phyloP scores from a whole-genome alignment of 2,888 invertebrate species.

The Steinernema scapterisci region DNA sequence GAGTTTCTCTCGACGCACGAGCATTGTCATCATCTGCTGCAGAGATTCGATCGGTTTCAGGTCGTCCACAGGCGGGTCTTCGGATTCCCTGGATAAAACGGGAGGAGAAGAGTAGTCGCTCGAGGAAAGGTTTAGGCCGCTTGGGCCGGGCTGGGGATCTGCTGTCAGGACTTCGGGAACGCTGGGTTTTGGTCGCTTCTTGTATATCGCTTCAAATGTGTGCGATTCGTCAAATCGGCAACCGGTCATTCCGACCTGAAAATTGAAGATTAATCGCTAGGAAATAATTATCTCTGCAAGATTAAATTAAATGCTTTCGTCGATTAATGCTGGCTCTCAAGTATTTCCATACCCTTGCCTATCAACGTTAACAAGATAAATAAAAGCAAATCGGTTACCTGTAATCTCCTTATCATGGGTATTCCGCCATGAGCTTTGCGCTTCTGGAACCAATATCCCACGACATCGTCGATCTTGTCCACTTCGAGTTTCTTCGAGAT shows the following conservation, averaged over 20 bases:
- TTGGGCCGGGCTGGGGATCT: constrained; percentile 6
- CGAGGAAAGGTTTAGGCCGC: background rate
- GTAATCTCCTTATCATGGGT: constrained; percentile 84
- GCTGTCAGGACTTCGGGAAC: background rate
- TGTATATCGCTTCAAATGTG: background rate
- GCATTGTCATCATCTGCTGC: constrained; percentile 4
- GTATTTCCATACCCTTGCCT: too few species aligned
- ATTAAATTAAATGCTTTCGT: too few species aligned
- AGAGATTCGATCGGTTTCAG: background rate
- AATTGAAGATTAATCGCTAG: too few species aligned
- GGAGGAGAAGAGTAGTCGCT: constrained; percentile 1
- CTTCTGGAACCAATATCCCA: constrained; percentile 96
- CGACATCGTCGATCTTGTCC: constrained; percentile 77
- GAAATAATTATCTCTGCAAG: too few species aligned
- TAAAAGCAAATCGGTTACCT: too few species aligned
- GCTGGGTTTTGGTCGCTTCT: background rate
- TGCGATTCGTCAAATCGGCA: constrained; percentile 13
- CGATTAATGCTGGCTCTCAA: too few species aligned
- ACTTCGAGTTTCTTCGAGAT: constrained; percentile 41
- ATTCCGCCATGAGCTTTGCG: constrained; percentile 92
- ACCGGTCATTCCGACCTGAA: constrained; percentile 11
- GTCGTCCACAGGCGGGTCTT: background rate
- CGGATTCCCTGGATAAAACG: background rate
- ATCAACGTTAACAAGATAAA: too few species aligned
- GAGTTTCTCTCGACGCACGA: background rate